These are phyloP conservation scores for Neosilurus hyrtlii DNA, from an alignment of 2,797 vertebrate species.

Conservation along the genomic window DNA sequence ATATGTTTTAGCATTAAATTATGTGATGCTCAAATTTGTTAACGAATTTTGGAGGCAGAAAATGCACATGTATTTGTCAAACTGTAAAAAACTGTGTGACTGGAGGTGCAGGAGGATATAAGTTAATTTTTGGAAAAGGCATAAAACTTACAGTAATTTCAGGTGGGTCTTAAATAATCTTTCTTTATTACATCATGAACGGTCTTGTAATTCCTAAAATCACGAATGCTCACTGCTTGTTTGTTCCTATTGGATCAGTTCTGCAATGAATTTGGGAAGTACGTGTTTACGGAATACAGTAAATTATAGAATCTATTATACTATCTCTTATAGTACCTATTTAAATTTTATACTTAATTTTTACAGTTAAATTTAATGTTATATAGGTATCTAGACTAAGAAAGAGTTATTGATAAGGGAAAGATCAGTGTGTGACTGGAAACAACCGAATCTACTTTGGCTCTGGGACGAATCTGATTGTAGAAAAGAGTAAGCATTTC, in stretches of 20 bases:
- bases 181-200: neutral
- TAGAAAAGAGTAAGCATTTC: slow-evolving; percentile 55
- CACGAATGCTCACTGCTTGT: neutral
- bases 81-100: neutral
- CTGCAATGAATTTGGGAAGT: neutral
- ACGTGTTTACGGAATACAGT: neutral
- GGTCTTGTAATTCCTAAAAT: neutral
- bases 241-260: neutral
- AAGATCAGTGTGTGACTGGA: slow-evolving; percentile 49
- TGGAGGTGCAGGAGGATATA: neutral
- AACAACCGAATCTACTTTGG: slow-evolving; percentile 44
- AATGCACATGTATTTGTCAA: slow-evolving; percentile 6
- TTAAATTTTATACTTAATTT: neutral
- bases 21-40: neutral
- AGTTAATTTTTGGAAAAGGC: neutral
- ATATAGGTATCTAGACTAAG: neutral
- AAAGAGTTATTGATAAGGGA: slow-evolving; percentile 11
- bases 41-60: neutral
- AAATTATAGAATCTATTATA: neutral
- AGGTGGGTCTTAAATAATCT: neutral
- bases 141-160: neutral
- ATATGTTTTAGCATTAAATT: neutral
- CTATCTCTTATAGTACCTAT: too few relatives aligned
- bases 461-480: slow-evolving; percentile 35
- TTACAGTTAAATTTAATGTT: neutral